Evolutionary conservation across 1,140 invertebrate genomes (phyloP).

Genomic region (Aphaenogaster rudis): DNA sequence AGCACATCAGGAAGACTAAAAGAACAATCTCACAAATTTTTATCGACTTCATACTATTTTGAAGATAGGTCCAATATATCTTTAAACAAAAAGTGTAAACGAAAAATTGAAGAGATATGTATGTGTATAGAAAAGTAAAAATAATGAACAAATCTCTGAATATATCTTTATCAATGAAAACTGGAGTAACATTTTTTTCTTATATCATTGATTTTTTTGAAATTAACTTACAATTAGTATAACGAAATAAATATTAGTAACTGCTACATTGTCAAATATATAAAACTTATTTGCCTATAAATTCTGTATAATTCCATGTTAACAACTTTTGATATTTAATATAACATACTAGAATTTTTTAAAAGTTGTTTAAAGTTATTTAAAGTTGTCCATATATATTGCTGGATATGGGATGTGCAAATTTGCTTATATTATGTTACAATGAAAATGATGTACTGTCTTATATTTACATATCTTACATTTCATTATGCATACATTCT

Average conservation of each 20-base stretch:
- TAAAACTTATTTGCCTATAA: background rate
- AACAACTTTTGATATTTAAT: background rate
- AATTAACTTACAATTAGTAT: background rate
- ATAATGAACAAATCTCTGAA: too few species aligned
- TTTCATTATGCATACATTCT: background rate
- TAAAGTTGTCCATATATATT: background rate
- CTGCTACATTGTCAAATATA: background rate
- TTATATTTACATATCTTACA: background rate
- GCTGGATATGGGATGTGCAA: background rate
- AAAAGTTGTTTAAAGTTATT: too few species aligned
- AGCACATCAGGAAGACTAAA: too few species aligned
- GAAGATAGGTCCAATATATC: too few species aligned
- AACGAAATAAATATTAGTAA: slow-evolving; percentile 1
- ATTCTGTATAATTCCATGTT: background rate
- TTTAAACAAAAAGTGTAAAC: too few species aligned
- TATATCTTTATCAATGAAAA: too few species aligned
- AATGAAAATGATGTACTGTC: background rate
- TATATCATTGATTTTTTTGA: background rate
- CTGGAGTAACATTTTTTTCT: too few species aligned
- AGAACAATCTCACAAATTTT: too few species aligned
- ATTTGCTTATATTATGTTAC: slow-evolving; percentile 8
- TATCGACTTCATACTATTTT: too few species aligned
- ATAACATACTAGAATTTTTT: background rate
- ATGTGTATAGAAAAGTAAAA: too few species aligned
- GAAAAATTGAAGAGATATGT: too few species aligned